These are phyloP conservation scores for Ophion ventricosus DNA, from an alignment of 2,888 invertebrate genomes.

Conservation along the genomic window DNA sequence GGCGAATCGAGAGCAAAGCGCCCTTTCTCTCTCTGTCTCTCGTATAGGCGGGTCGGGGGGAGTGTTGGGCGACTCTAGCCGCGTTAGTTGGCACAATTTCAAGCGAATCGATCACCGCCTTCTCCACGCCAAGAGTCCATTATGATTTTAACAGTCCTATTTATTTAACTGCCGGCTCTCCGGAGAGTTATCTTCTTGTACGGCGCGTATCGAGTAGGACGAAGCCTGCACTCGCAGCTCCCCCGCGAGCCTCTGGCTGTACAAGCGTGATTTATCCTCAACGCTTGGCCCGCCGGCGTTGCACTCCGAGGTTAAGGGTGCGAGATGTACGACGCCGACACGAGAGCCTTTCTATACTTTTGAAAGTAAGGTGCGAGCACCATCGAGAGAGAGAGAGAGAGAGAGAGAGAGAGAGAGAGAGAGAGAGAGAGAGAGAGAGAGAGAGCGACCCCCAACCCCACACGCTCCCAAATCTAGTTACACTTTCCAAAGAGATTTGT, in stretches of 20 bases:
- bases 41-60: background rate
- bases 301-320: constrained; percentile 46
- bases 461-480: constrained; percentile 58
- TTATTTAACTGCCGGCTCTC: constrained; percentile 62
- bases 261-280: constrained; percentile 62
- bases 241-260: background rate
- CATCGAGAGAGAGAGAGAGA: background rate
- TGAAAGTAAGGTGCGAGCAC: constrained; percentile 62
- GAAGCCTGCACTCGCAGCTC: too few species aligned
- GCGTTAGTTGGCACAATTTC: constrained; percentile 65
- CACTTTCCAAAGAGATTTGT: constrained; percentile 61
- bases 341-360: constrained; percentile 49
- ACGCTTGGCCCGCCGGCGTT: constrained; percentile 51
- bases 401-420: too few species aligned
- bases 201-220: constrained; percentile 13
- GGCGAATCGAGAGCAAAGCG: background rate
- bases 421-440: too few species aligned
- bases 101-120: constrained; percentile 65
- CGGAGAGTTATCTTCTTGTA: constrained; percentile 35
- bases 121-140: constrained; percentile 66
- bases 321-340: constrained; percentile 52
- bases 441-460: too few species aligned
- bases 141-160: constrained; percentile 67
- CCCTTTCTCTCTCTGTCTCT: background rate
- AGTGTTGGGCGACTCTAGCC: background rate